Conservation (phyloP, 1,140 invertebrate genomes). For the Whitmania pigra region DNA sequence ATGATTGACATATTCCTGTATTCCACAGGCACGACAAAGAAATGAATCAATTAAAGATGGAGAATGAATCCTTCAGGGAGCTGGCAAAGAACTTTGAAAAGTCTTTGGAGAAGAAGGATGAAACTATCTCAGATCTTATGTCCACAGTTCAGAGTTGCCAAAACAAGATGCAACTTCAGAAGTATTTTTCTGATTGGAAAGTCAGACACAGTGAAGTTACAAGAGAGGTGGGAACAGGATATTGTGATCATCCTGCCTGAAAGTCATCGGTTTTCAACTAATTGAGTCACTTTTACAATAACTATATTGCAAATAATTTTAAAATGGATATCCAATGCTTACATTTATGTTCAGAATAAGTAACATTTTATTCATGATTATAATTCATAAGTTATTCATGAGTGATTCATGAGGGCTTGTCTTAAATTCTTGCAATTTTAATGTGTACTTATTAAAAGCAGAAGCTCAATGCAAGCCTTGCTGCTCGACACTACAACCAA, state of each 20-base stretch:
- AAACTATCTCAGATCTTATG: constrained; percentile 37
- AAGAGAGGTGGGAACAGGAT: constrained; percentile 27
- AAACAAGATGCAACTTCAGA: constrained; percentile 33
- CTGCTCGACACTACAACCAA: constrained; percentile 30
- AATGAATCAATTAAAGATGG: constrained; percentile 17
- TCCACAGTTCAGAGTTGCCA: constrained; percentile 36
- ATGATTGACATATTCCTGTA: too few species aligned
- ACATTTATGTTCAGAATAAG: too few species aligned
- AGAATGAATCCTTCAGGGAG: constrained; percentile 35
- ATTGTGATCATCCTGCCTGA: too few species aligned
- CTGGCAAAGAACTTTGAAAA: constrained; percentile 36
- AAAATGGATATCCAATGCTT: too few species aligned
- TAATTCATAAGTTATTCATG: too few species aligned
- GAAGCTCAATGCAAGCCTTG: constrained; percentile 33
- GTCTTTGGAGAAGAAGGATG: constrained; percentile 37
- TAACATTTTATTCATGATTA: too few species aligned
- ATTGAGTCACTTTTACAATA: too few species aligned
- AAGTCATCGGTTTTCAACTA: too few species aligned
- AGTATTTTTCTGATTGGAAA: constrained; percentile 36
- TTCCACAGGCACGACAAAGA: neutral
- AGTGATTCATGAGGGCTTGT: too few species aligned
- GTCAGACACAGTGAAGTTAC: constrained; percentile 32
- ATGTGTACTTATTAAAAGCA: constrained; percentile 17
- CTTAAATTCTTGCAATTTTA: too few species aligned
- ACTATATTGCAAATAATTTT: too few species aligned